Base-by-base conservation (phyloP, 1,140 invertebrate genomes). In the Eufriesea mexicana region DNA sequence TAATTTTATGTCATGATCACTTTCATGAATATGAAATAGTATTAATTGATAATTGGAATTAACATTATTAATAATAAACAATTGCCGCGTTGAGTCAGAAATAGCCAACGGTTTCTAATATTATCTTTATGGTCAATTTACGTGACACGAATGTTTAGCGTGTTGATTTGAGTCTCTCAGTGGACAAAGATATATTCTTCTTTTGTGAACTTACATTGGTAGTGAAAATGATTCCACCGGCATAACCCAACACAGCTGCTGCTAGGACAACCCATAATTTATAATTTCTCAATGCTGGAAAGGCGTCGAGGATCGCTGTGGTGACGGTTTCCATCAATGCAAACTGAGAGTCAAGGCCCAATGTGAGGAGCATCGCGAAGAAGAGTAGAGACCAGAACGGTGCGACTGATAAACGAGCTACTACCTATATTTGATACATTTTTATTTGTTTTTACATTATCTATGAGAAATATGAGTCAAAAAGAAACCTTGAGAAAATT, bases 371-470 rank as follows among this genome's bases (percentile, higher is more conserved):
- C 97, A 97, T 97, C 64, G 98, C 95, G 92, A 98, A 98, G 94
- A 98, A 98, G 0, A 98, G 93, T 68, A 97, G 93, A 2, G 97
- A 97, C 98, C 98, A 98, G 6, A 98, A 93, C 0, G 97, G 97
- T 4, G 97, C 96, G 8, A 97, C 94, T 0, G 97, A 97, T 84
- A 98, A 93, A 79, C 97, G 95, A 0, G 97, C 96, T 7, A 98
- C 97, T 51, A 94, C 93, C 93, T 93, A 72, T 61, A 18, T 70
- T 62, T 20, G 2, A 62, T 10, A 35, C 25, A 16, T 25, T 25
- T 35, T 35, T 18, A 49, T 51, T 51, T 51, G 1, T 49, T 51
- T 51, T 14, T 51, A 45, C n/a, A 49, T 35, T 35, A 35, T 35
- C 35, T 4, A 35, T 35, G 4, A 35, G 35, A 35, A 35, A 35